A percentile compares a stretch with the other conserved stretches of the same genome.
Evolutionary conservation across 2,888 invertebrate genomes (phyloP).

Genomic region (Anarsia innoxiella): DNA sequence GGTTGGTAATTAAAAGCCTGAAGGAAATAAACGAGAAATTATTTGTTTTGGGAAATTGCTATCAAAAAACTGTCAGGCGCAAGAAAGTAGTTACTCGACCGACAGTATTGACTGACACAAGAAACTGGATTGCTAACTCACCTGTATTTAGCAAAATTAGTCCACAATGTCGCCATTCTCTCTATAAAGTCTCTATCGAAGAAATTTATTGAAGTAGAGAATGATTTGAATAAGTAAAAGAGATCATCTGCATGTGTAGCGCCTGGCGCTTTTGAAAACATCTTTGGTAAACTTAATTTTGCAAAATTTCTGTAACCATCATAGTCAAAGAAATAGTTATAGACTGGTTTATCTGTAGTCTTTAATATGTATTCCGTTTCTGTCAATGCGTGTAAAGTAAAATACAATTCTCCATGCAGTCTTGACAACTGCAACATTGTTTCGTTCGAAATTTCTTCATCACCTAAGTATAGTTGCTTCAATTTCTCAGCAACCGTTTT

Average conservation of each 20-base stretch:
- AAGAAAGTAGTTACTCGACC: too few species aligned
- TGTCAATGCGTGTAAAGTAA: conserved; percentile 36
- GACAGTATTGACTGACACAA: too few species aligned
- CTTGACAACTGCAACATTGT: conserved; percentile 39
- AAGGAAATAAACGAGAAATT: too few species aligned
- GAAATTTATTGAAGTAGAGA: conserved; percentile 28
- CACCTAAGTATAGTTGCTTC: conserved; percentile 48
- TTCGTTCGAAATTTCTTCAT: conserved; percentile 34
- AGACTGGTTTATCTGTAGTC: conserved; percentile 37
- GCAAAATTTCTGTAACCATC: conserved; percentile 37
- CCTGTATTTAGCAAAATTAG: conserved; percentile 58
- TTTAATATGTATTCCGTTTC: conserved; percentile 42
- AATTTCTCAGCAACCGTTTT: conserved; percentile 33
- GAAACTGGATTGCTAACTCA: too few species aligned
- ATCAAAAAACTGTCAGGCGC: too few species aligned
- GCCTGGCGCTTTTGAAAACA: conserved; percentile 26
- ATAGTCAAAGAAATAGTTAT: conserved; percentile 45
- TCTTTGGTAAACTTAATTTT: conserved; percentile 26
- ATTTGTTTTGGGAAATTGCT: too few species aligned
- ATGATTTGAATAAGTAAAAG: conserved; percentile 46
- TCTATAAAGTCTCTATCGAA: conserved; percentile 47
- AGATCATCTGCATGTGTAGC: conserved; percentile 55
- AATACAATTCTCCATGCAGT: conserved; percentile 38
- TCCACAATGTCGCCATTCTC: conserved; percentile 47
- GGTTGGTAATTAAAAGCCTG: too few species aligned